phyloP scores from a whole-genome alignment of 2,113 vertebrate genomes.

The Girardinichthys multiradiatus region DNA sequence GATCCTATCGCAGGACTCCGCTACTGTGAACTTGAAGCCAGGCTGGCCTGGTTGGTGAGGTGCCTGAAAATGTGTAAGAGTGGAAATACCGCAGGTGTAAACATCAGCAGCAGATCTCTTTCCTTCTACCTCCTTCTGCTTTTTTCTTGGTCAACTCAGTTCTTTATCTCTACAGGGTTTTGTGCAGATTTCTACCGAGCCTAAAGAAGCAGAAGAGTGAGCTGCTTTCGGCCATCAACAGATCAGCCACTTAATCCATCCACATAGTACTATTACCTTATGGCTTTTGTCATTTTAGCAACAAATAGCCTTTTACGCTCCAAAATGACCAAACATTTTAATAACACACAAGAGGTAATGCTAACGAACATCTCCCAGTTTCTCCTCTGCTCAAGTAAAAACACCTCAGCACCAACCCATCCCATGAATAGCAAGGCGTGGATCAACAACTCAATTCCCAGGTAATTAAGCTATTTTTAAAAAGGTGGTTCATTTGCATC shows the following conservation, averaged over 20 bases:
- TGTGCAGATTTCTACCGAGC: conserved; percentile 56
- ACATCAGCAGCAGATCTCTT: conserved; percentile 26
- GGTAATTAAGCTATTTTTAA: conserved; percentile 58
- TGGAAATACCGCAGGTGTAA: conserved; percentile 49
- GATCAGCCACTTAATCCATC: conserved; percentile 45
- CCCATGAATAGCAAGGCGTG: conserved; percentile 70
- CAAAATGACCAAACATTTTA: conserved; percentile 11
- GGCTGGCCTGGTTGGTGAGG: conserved; percentile 94
- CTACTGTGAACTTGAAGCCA: conserved; percentile 95
- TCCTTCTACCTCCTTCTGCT: not conserved
- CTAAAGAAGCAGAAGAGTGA: conserved; percentile 38
- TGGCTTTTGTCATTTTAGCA: conserved; percentile 3
- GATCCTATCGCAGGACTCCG: conserved; percentile 93
- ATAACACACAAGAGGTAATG: not conserved
- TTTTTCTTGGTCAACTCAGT: conserved; percentile 14
- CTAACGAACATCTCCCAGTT: conserved; percentile 44
- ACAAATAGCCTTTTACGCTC: conserved; percentile 4
- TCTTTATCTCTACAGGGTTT: conserved; percentile 32
- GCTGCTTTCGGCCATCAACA: conserved; percentile 56
- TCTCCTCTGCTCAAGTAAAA: conserved; percentile 8
- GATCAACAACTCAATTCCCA: conserved; percentile 54
- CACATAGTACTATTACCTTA: conserved; percentile 30
- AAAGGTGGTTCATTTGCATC: conserved; percentile 52
- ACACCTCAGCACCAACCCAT: conserved; percentile 20
- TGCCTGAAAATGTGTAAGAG: conserved; percentile 76